These are phyloP conservation scores for Oxyruncus cristatus DNA, from an alignment of 2,113 vertebrate genomes.

Conservation along the genomic window DNA sequence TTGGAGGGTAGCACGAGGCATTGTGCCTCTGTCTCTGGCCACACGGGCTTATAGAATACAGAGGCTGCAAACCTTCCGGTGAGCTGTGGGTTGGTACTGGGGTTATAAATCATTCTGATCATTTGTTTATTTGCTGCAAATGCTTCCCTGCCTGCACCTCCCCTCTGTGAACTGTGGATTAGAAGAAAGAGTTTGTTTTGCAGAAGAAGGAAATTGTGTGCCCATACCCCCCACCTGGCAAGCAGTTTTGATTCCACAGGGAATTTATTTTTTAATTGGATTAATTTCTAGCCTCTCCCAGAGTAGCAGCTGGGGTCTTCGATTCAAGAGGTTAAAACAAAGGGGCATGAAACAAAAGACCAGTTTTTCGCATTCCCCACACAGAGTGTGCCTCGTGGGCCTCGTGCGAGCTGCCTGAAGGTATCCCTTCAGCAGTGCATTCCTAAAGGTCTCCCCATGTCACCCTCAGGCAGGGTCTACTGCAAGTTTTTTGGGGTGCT, in stretches of 20 bases:
- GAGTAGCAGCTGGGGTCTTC: conserved; percentile 62
- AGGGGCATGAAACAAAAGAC: conserved; percentile 50
- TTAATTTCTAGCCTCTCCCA: conserved; percentile 54
- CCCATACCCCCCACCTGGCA: neutral
- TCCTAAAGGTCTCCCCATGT: neutral
- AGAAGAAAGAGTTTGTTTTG: conserved; percentile 20
- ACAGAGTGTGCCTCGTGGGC: neutral
- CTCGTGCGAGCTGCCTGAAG: neutral
- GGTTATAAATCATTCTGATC: conserved; percentile 26
- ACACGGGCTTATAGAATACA: neutral
- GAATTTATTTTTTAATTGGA: conserved; percentile 56
- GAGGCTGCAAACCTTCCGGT: neutral
- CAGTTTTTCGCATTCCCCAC: conserved; percentile 23
- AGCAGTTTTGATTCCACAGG: conserved; percentile 32
- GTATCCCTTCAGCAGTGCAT: neutral
- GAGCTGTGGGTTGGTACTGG: neutral
- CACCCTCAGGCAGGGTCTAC: neutral
- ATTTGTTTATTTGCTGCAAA: conserved; percentile 5
- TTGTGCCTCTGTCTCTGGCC: neutral
- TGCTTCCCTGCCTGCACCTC: neutral
- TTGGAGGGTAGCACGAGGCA: neutral
- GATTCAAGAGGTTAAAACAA: conserved; percentile 63
- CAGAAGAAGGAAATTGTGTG: neutral
- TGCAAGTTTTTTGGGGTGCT: neutral
- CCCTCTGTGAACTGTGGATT: neutral